phyloP scores from a whole-genome alignment of 2,888 invertebrate genomes.

The Subacronicta megacephala region DNA sequence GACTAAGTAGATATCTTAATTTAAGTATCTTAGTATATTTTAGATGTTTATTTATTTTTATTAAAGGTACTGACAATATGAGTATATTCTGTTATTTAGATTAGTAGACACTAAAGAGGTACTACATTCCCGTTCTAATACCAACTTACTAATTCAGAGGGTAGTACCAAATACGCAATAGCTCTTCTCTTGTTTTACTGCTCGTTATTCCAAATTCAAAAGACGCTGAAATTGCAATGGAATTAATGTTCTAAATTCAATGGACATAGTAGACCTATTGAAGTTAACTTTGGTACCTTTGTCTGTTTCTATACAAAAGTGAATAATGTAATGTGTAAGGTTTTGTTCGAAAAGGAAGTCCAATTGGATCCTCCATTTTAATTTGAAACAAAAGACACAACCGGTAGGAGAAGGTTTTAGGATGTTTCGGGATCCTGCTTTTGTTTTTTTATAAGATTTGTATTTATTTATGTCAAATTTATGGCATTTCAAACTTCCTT shows the following conservation, averaged over 20 bases:
- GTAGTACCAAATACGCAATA: background rate
- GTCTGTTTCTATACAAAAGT: constrained; percentile 7
- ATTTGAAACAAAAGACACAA: constrained; percentile 19
- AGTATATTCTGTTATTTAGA: too few relatives aligned
- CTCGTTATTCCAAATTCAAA: constrained; percentile 8
- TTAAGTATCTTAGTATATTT: too few relatives aligned
- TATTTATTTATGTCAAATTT: too few relatives aligned
- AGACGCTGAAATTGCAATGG: constrained; percentile 3
- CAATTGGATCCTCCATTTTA: constrained; percentile 4
- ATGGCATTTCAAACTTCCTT: too few relatives aligned
- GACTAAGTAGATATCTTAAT: too few relatives aligned
- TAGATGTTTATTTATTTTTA: too few relatives aligned
- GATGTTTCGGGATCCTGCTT: background rate
- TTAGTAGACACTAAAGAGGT: too few relatives aligned
- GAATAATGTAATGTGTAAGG: constrained; percentile 20
- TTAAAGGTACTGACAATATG: too few relatives aligned
- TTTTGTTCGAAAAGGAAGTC: background rate
- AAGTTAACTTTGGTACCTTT: constrained; percentile 3
- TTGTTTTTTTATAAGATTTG: background rate
- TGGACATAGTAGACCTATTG: background rate
- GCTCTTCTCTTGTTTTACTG: background rate
- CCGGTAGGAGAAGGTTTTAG: background rate
- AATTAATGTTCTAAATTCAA: constrained; percentile 13
- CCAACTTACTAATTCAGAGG: background rate
- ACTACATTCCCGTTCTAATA: too few relatives aligned